Base-by-base conservation (phyloP, 92 coral and sea anemone genomes). In the Porites lobata region DNA sequence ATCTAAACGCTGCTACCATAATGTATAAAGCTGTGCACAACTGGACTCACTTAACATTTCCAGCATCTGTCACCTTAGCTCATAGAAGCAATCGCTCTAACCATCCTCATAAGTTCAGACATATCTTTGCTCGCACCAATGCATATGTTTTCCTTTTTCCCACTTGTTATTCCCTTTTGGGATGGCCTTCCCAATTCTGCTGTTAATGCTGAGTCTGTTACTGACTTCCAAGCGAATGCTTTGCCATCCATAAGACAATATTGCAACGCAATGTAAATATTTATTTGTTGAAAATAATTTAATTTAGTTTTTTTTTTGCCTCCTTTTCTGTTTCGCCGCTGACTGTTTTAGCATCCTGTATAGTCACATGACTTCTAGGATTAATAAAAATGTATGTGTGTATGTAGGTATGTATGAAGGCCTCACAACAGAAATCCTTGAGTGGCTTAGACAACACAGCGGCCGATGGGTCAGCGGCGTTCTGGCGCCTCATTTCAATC, bases 401-500 rank as follows among this genome's bases (percentile, higher is more conserved):
- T 29, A 29, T 29, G 32, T 29, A 29, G 24, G 24, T 22, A 22
- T 22, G 24, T 22, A 22, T 22, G 24, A 22, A 89, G 50, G 90
- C 93, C 15, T 90, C 92, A 43, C 91, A 89, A 51, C 88, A 81
- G 65, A 85, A 65, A 78, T 93, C 93, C 24, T 81, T 87, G 15
- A 83, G 90, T 74, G 95, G 93, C 66, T 64, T 93, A 26, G 93
- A 93, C 88, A 90, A 93, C 70, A 90, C 38, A 65, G 93, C 91
- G 17, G 84, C 89, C 4, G 93, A 89, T 61, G 85, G 96, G 54
- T 53, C 58, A 53, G 58, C 58, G 13, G 58, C 10, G 58, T 53
- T 53, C 2, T 9, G 7, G 58, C 9, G 13, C 10, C 58, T 53
- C 24, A 22, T 22, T 22, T 22, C 24, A 22, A 22, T 22, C 24